Conservation (phyloP, 2,113 vertebrate genomes). For the Epinephelus cyanopodus region DNA sequence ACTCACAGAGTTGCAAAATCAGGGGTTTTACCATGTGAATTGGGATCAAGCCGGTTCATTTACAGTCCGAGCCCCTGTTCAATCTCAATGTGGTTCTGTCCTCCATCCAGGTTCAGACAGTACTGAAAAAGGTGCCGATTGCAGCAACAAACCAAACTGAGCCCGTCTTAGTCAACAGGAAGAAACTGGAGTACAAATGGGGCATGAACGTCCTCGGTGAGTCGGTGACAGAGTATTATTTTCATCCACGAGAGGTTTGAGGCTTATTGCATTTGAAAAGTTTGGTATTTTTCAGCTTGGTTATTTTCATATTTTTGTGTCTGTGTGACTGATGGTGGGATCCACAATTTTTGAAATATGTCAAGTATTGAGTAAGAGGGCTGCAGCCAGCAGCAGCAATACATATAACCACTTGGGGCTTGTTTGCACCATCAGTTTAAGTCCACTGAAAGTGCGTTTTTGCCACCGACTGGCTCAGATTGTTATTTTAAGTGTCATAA, state of each 20-base stretch:
- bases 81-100: neutral
- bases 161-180: conserved; percentile 76
- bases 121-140: conserved; percentile 80
- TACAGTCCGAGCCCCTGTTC: neutral
- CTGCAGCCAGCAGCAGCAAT: no score
- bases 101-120: conserved; percentile 85
- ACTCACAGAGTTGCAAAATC: neutral
- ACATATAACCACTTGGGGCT: no score
- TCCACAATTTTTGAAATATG: no score
- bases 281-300: no score
- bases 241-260: neutral
- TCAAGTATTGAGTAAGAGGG: no score
- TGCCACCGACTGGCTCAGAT: no score
- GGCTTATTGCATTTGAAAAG: neutral
- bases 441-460: no score
- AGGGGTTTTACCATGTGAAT: neutral
- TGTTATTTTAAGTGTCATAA: no score
- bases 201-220: conserved; percentile 91
- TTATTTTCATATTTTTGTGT: no score
- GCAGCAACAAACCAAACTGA: conserved; percentile 75
- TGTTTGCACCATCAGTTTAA: no score
- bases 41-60: neutral
- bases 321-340: no score
- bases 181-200: conserved; percentile 88
- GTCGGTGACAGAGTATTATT: conserved; percentile 18